A percentile compares a stretch with the other conserved stretches of the same genome.
These are phyloP conservation scores for Diploptera punctata DNA, from an alignment of 2,888 invertebrate genomes.

Conservation along the genomic window DNA sequence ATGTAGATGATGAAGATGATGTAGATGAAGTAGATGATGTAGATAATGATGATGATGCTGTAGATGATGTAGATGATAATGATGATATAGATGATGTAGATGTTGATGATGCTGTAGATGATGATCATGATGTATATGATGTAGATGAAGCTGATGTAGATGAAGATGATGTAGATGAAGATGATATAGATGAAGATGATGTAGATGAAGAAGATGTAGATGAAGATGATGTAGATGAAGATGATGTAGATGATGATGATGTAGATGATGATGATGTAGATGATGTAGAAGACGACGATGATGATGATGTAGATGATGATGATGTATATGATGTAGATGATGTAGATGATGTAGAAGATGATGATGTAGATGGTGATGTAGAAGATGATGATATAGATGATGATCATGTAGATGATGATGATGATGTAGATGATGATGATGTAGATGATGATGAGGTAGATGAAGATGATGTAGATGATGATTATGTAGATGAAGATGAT, in stretches of 20 bases:
- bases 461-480: conserved; percentile 23
- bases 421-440: conserved; percentile 15
- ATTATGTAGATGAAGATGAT: conserved; percentile 8
- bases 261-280: conserved; percentile 30
- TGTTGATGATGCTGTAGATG: conserved; percentile 4
- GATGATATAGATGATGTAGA: no score
- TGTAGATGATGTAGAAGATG: conserved; percentile 16
- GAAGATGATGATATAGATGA: conserved; percentile 10
- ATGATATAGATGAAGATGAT: background rate
- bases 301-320: conserved; percentile 24
- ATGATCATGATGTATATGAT: no score
- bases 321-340: conserved; percentile 4
- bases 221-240: background rate
- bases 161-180: conserved; percentile 7
- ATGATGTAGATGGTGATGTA: conserved; percentile 2
- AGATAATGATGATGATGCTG: no score
- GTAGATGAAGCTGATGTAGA: no score
- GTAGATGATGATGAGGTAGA: no score
- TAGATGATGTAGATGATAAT: no score
- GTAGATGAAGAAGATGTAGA: conserved; percentile 3
- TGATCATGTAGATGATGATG: conserved; percentile 18
- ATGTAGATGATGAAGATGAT: no score
- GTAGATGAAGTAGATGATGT: no score
- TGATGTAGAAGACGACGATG: conserved; percentile 22
- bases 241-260: conserved; percentile 15